Evolutionary conservation across 30 jellyfish, hydroid and myxozoan species (phyloP), one percentile per base, ranked within the genome.

Genomic region (Catostylus mosaicus): DNA sequence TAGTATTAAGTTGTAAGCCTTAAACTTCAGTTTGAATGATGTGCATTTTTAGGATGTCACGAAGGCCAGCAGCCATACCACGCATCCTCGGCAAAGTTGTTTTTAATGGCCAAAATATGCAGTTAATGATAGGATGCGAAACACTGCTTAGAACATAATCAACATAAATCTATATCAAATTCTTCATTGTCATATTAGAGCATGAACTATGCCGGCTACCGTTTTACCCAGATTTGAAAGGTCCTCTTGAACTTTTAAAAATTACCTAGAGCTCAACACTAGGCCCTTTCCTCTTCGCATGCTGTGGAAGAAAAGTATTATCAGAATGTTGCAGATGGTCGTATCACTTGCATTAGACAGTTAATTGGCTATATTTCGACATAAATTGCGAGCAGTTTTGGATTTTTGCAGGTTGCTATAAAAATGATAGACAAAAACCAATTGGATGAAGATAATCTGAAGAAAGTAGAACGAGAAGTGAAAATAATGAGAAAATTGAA

Each of bases 401-500:
- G 5, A 3, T 50, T 1, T 59, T 3, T 18, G 71, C 59, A 93
- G 98, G 98, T 93, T 36, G 98, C 98, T n/a, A 85, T 93, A 46
- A 93, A 93, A 66, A 88, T 93, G 90, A 88, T 93, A 64, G 98
- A 93, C 48, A 93, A 93, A 57, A 87, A 85, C 34, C 87, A 70
- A 40, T 73, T 93, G 68, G 97, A 87, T 67, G 92, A 80, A 10
- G 98, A 85, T 35, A 83, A 93, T 45, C 85, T 81, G 48, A 74
- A 64, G 71, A 93, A 93, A 83, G 97, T 93, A 18, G 83, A 82
- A 37, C 80, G 98, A 40, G 98, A 93, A 83, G 98, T 93, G 29
- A 77, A 76, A 78, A 83, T 93, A 32, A 87, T 93, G 98, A 88
- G 91, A 67, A 52, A 69, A 54, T 45, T 93, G 66, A 73, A 82